Evolutionary conservation across 2,113 vertebrate species (phyloP).

Genomic region (Rhynchomys soricoides): DNA sequence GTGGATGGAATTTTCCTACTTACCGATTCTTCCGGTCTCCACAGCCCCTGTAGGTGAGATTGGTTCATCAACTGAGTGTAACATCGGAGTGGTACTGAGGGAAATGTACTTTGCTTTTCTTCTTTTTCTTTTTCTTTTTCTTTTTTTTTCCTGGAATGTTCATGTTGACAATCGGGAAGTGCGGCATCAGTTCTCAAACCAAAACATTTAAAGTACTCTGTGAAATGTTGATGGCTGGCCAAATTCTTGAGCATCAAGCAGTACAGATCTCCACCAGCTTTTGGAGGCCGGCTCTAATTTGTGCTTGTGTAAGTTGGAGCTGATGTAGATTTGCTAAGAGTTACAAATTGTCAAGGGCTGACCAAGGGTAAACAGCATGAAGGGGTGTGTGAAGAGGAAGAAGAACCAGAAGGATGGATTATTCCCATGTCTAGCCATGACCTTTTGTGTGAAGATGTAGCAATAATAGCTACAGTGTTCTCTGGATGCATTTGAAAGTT

Average conservation of each 20-base stretch:
- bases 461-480: slow-evolving; percentile 60
- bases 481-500: slow-evolving; percentile 41
- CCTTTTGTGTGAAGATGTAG: slow-evolving; percentile 55
- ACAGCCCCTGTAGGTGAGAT: neutral
- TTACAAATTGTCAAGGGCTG: neutral
- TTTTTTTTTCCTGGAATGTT: slow-evolving; percentile 20
- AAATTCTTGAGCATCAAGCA: slow-evolving; percentile 11
- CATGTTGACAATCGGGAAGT: slow-evolving; percentile 52
- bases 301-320: neutral
- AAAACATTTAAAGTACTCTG: slow-evolving; percentile 61
- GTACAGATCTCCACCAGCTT: neutral
- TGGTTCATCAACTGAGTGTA: neutral
- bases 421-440: slow-evolving; percentile 71
- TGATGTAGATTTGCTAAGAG: neutral
- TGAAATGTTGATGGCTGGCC: slow-evolving; percentile 45
- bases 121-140: slow-evolving; percentile 35
- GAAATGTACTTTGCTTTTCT: neutral
- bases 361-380: neutral
- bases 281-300: neutral
- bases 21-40: slow-evolving; percentile 47
- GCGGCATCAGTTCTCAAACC: slow-evolving; percentile 53
- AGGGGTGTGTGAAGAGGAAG: neutral
- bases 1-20: slow-evolving; percentile 39
- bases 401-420: neutral
- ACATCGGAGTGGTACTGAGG: slow-evolving; percentile 47